Conservation (phyloP, 2,797 vertebrate genomes). For the Semaprochilodus insignis region DNA sequence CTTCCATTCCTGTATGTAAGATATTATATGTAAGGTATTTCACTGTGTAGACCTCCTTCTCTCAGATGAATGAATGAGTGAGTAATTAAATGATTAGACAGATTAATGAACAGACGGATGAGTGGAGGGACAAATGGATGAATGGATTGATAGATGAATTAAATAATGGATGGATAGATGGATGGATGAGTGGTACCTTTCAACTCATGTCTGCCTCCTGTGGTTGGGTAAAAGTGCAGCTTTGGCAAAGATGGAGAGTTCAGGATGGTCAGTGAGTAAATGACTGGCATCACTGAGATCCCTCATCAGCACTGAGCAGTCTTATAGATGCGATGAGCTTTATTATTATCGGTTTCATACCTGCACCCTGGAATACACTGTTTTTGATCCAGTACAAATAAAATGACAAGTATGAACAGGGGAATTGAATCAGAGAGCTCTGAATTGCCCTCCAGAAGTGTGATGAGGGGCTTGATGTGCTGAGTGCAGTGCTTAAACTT, state of each 20-base stretch:
- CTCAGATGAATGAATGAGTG: too few relatives aligned
- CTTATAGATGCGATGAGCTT: neutral
- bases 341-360: neutral
- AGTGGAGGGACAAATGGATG: neutral
- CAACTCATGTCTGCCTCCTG: slow-evolving; percentile 38
- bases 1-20: neutral
- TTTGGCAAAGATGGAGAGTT: slow-evolving; percentile 8
- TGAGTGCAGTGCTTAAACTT: neutral
- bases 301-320: neutral
- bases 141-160: too few relatives aligned
- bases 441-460: neutral
- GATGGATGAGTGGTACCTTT: neutral
- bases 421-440: slow-evolving; percentile 3
- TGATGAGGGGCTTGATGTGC: slow-evolving; percentile 2
- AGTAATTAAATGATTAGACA: too few relatives aligned
- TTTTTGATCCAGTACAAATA: neutral
- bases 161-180: neutral
- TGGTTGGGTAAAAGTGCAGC: slow-evolving; percentile 7
- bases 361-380: neutral
- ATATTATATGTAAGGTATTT: too few relatives aligned
- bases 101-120: neutral
- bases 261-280: neutral
- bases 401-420: slow-evolving; percentile 7
- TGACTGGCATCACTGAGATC: neutral
- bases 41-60: neutral